phyloP scores from a whole-genome alignment of 2,797 vertebrate genomes.

The Oryzias dopingdopingensis region DNA sequence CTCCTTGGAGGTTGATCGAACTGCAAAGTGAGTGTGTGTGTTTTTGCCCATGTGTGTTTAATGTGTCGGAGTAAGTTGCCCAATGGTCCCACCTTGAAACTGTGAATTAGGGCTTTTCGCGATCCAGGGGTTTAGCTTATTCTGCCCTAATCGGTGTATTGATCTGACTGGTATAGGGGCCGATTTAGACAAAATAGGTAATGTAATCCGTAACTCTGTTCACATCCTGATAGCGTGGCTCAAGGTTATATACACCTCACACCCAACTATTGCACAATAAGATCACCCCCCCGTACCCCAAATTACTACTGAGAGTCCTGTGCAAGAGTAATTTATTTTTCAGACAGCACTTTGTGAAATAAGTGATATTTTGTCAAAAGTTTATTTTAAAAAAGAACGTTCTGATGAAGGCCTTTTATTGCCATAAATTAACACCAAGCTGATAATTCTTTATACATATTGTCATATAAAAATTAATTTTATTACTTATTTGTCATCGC shows the following conservation, averaged over 20 bases:
- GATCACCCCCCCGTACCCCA: not conserved
- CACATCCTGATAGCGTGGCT: conserved; percentile 65
- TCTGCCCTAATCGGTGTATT: conserved; percentile 76
- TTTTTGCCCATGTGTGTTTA: conserved; percentile 14
- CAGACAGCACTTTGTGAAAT: too few relatives aligned
- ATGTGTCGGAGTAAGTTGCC: conserved; percentile 40
- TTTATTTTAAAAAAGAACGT: too few relatives aligned
- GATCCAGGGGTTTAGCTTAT: conserved; percentile 73
- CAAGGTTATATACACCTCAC: conserved; percentile 68
- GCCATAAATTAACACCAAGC: too few relatives aligned
- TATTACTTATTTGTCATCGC: too few relatives aligned
- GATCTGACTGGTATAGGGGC: conserved; percentile 64
- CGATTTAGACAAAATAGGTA: conserved; percentile 62
- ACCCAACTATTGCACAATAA: conserved; percentile 11
- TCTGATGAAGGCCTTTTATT: too few relatives aligned
- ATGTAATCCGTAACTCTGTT: conserved; percentile 73
- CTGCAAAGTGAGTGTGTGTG: conserved; percentile 16
- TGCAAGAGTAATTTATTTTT: not conserved
- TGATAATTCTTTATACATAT: too few relatives aligned
- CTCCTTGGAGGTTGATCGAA: conserved; percentile 38
- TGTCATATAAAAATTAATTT: too few relatives aligned
- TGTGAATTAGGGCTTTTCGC: conserved; percentile 65
- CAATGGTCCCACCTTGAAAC: conserved; percentile 51
- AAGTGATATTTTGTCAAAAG: too few relatives aligned
- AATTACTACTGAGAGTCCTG: conserved; percentile 1